These are phyloP conservation scores for Eupithecia abbreviata DNA, from an alignment of 2,888 invertebrate species.

Conservation along the genomic window DNA sequence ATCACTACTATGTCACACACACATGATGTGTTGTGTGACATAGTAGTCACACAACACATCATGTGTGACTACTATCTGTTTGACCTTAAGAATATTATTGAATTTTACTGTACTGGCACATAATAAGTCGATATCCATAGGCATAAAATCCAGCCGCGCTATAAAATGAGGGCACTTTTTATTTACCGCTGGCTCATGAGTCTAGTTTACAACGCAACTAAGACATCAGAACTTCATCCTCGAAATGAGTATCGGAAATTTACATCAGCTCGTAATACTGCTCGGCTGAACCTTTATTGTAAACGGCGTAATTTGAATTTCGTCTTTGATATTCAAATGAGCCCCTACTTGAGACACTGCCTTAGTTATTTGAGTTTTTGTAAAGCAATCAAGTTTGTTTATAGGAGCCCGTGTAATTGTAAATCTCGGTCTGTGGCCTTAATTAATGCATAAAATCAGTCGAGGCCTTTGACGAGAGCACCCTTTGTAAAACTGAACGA, in stretches of 20 bases:
- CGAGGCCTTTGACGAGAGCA: slow-evolving; percentile 63
- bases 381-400: slow-evolving; percentile 84
- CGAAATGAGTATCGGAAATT: slow-evolving; percentile 83
- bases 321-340: slow-evolving; percentile 84
- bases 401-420: slow-evolving; percentile 80
- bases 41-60: too few species aligned
- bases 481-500: slow-evolving; percentile 60
- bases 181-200: slow-evolving; percentile 20
- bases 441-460: slow-evolving; percentile 79
- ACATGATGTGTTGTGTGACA: neutral
- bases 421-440: slow-evolving; percentile 80
- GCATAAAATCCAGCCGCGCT: slow-evolving; percentile 5
- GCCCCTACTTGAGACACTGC: slow-evolving; percentile 83
- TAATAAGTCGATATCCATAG: neutral
- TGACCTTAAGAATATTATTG: neutral
- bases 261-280: slow-evolving; percentile 82
- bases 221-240: slow-evolving; percentile 78
- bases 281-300: slow-evolving; percentile 81
- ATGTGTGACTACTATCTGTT: neutral
- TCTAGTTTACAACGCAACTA: slow-evolving; percentile 64
- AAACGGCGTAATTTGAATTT: slow-evolving; percentile 84
- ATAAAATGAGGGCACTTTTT: slow-evolving; percentile 6
- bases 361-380: slow-evolving; percentile 84
- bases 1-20: too few species aligned
- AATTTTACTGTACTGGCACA: neutral